Percentiles rank a stretch among this genome's conserved stretches.
These are phyloP conservation scores for Montipora sp. DNA, from an alignment of 64 coral and sea anemone species.

Conservation along the genomic window DNA sequence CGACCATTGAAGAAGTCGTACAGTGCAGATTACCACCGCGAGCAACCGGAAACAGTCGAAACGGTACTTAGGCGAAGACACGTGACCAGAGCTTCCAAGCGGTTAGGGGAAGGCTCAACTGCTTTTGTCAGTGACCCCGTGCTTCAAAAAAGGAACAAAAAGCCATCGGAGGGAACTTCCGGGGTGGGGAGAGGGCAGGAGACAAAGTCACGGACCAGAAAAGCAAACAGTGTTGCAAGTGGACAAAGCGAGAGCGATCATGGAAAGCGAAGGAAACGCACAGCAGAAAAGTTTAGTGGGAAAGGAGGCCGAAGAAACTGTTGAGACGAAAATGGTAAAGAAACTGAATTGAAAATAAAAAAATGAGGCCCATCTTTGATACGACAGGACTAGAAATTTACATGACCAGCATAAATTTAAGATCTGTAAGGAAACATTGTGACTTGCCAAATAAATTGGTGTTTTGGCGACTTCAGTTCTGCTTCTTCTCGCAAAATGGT, in stretches of 20 bases:
- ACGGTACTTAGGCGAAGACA: slow-evolving; percentile 32
- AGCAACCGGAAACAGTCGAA: slow-evolving; percentile 1
- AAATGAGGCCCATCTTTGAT: neutral
- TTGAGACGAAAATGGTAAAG: neutral
- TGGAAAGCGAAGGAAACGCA: slow-evolving; percentile 19
- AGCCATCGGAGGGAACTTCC: slow-evolving; percentile 8
- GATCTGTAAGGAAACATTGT: neutral
- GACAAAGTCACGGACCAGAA: slow-evolving; percentile 1
- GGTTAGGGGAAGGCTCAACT: slow-evolving; percentile 8
- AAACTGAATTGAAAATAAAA: neutral
- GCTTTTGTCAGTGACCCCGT: neutral
- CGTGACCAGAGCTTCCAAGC: slow-evolving; percentile 25
- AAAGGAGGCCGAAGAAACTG: slow-evolving; percentile 48
- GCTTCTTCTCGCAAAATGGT: neutral
- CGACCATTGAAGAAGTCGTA: slow-evolving; percentile 1
- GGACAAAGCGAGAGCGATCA: neutral
- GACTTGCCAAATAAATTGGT: neutral
- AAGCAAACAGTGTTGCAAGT: slow-evolving; percentile 28
- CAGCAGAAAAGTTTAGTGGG: slow-evolving; percentile 8
- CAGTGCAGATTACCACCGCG: slow-evolving; percentile 14
- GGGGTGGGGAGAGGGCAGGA: slow-evolving; percentile 22
- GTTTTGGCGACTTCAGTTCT: neutral
- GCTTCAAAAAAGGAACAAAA: slow-evolving; percentile 27
- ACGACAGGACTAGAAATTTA: neutral
- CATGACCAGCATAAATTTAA: too few relatives aligned